These are phyloP conservation scores for Hypsibius dujardini DNA, from an alignment of 1,140 invertebrate species.

Conservation along the genomic window DNA sequence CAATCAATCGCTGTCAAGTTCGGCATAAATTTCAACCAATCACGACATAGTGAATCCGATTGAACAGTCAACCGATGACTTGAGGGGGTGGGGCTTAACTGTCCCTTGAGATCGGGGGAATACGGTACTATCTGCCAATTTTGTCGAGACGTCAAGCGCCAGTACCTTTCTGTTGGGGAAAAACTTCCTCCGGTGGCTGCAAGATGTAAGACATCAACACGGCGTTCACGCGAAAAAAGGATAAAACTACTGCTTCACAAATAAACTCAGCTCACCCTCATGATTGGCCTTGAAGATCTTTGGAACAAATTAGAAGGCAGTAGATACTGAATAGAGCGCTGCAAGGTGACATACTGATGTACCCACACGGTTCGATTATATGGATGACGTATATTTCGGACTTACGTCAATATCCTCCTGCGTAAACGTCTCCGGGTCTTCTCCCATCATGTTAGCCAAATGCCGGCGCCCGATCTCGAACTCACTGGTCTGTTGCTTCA, in stretches of 20 bases:
- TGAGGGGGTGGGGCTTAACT: no score
- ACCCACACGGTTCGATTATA: no score
- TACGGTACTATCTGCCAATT: no score
- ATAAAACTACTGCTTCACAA: no score
- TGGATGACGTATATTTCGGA: neutral
- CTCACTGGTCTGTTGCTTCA: constrained; percentile 57
- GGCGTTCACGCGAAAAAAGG: no score
- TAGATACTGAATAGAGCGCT: constrained; percentile 71
- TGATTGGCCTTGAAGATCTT: constrained; percentile 55
- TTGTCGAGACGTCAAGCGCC: no score
- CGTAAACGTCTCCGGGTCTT: constrained; percentile 64
- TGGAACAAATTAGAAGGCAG: constrained; percentile 77
- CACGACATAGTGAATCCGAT: no score
- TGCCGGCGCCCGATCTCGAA: constrained; percentile 80
- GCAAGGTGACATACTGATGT: constrained; percentile 28
- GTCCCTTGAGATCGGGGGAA: no score
- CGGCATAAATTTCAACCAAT: no score
- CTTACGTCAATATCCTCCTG: constrained; percentile 68
- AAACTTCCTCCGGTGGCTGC: constrained; percentile 56
- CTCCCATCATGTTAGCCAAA: constrained; percentile 95
- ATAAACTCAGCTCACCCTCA: constrained; percentile 39
- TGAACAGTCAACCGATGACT: no score
- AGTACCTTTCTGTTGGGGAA: constrained; percentile 43
- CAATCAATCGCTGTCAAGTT: no score
- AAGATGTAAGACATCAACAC: constrained; percentile 21